Percentiles rank a stretch among this genome's conserved stretches.
These are phyloP conservation scores for Chrysina gloriosa DNA, from an alignment of 2,888 invertebrate species.

Conservation along the genomic window DNA sequence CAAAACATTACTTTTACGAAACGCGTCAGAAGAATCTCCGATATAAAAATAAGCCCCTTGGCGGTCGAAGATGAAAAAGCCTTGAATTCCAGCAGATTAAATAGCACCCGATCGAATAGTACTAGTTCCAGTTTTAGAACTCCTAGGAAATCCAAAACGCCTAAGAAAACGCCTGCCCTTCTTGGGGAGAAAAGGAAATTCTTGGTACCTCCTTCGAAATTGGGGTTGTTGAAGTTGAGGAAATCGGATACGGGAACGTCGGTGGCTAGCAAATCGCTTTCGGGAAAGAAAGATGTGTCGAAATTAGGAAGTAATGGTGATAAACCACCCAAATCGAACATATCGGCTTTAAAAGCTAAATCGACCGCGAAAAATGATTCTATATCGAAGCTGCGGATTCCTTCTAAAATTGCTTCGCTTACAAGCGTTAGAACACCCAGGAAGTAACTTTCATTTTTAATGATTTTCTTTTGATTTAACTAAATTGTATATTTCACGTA, in stretches of 20 bases:
- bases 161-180: not conserved
- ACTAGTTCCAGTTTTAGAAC: not conserved
- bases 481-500: not conserved
- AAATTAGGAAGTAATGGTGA: too few species aligned
- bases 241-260: not conserved
- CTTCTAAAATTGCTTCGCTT: constrained; percentile 9
- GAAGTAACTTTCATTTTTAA: not conserved
- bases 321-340: too few species aligned
- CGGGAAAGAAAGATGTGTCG: not conserved
- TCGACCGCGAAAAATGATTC: not conserved
- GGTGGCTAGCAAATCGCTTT: not conserved
- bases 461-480: not conserved
- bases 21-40: constrained; percentile 15
- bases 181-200: constrained; percentile 5
- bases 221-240: not conserved
- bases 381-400: not conserved
- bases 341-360: not conserved
- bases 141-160: constrained; percentile 12
- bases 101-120: not conserved
- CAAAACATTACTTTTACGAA: constrained; percentile 29
- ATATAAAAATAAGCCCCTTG: constrained; percentile 23
- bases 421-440: not conserved
- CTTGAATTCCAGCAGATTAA: not conserved
- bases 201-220: not conserved
- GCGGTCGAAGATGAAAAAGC: not conserved